A percentile compares a stretch with the other conserved stretches of the same genome.
phyloP scores from a whole-genome alignment of 2,888 invertebrate species.

The Empis stercorea region DNA sequence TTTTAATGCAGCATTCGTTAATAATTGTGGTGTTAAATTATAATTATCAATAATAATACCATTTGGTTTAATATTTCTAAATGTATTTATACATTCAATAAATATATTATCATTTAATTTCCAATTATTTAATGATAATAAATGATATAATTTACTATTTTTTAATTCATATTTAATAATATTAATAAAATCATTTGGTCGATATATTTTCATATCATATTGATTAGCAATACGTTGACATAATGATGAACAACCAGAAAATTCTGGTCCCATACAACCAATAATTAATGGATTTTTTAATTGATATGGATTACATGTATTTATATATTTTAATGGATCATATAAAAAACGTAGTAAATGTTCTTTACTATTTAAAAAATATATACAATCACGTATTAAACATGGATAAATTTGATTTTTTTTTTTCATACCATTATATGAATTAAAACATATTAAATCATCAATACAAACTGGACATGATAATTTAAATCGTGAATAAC shows the following conservation, averaged over 20 bases:
- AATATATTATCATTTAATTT: slow-evolving; percentile 35
- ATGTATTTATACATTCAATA: slow-evolving; percentile 42
- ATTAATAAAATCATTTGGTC: slow-evolving; percentile 16
- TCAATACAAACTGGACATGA: slow-evolving; percentile 51
- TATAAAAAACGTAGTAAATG: slow-evolving; percentile 39
- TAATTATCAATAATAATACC: slow-evolving; percentile 53
- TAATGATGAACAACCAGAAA: slow-evolving; percentile 47
- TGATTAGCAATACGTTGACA: slow-evolving; percentile 41
- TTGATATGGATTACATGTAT: slow-evolving; percentile 33
- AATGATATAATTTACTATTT: slow-evolving; percentile 37
- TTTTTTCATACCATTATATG: slow-evolving; percentile 2
- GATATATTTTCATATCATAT: slow-evolving; percentile 30
- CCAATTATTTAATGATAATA: neutral
- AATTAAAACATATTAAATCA: slow-evolving; percentile 20
- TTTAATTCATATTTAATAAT: slow-evolving; percentile 38
- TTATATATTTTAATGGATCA: slow-evolving; percentile 45
- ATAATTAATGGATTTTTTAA: slow-evolving; percentile 42
- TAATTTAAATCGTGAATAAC: slow-evolving; percentile 48
- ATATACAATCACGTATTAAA: slow-evolving; percentile 45
- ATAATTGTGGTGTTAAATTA: slow-evolving; percentile 41
- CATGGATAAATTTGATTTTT: slow-evolving; percentile 39
- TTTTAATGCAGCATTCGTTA: slow-evolving; percentile 36
- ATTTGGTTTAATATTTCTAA: slow-evolving; percentile 38
- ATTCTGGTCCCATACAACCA: slow-evolving; percentile 47
- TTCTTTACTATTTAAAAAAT: slow-evolving; percentile 42